These are phyloP conservation scores for Palaemon carinicauda DNA, from an alignment of 1,140 invertebrate genomes.

Conservation along the genomic window DNA sequence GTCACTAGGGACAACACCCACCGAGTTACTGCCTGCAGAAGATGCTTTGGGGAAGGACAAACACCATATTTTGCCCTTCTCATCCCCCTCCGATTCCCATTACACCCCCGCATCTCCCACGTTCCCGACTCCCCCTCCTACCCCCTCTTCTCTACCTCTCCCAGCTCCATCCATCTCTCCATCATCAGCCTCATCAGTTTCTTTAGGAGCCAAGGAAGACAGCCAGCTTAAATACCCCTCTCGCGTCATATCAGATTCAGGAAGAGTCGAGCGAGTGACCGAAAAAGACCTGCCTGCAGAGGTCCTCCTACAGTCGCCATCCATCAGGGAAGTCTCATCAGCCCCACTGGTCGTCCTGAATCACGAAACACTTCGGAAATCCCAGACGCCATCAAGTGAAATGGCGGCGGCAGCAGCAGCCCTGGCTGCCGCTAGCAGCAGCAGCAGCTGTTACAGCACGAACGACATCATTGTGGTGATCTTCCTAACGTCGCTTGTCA, in stretches of 20 bases:
- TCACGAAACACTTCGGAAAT: neutral
- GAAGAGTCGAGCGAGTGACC: neutral
- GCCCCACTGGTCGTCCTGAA: neutral
- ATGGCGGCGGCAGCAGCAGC: neutral
- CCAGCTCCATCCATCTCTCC: neutral
- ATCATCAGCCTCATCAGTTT: neutral
- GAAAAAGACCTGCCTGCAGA: too few species aligned
- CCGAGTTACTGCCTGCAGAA: neutral
- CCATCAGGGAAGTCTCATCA: neutral
- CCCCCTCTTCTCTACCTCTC: neutral
- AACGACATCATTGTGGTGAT: slow-evolving; percentile 41
- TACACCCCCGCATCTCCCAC: neutral
- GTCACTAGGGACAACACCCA: neutral
- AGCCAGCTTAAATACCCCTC: too few species aligned
- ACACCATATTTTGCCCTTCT: neutral
- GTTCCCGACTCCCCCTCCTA: neutral
- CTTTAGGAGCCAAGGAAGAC: too few species aligned
- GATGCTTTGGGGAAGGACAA: neutral
- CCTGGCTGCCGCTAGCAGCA: neutral
- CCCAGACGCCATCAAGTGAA: neutral
- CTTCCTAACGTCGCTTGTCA: slow-evolving; percentile 24
- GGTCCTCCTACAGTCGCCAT: too few species aligned
- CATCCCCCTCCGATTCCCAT: neutral
- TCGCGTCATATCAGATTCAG: neutral
- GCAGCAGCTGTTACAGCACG: slow-evolving; percentile 24